Base-by-base conservation (phyloP, 2,888 invertebrate genomes). In the Lasioglossum calceatum region DNA sequence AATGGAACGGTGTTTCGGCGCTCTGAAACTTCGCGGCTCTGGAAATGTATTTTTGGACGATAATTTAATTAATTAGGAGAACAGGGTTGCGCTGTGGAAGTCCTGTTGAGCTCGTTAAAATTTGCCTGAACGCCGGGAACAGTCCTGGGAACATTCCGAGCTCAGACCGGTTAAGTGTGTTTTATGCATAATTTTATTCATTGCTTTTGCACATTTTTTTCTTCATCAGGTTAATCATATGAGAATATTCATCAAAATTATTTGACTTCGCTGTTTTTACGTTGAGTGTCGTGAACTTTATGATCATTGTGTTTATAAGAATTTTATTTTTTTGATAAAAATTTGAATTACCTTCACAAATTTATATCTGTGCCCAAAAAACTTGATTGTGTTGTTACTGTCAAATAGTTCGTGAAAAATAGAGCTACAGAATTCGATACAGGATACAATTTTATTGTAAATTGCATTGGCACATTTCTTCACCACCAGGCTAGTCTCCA, bases 21-120 rank as follows among this genome's bases (percentile, higher is more conserved):
- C 1, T 14, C 10, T 8, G 67, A 8, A 32, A 32, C 36, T 19
- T 67, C 36, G 67, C 67, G 19, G 36, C 23, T 23, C 36, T 16
- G 32, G 67, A 67, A 67, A 36, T 3, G 67, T 32, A 32, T 32
- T 67, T 32, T 32, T 19, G 67, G 23, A 67, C 67, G 36, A 32
- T 67, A 67, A 67, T 67, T 67, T 67, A 19, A 67, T 67, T 67
- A 67, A 67, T 67, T 67, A 67, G 67, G 67, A 36, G 7, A 32
- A 67, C 67, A 23, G 36, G 4, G 36, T 67, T 67, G 36, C 19
- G 36, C 39, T 39, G 36, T 36, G 70, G 23, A 70, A 70, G 39
- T 70, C 39, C 23, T 42, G 42, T 42, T 4, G 42, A 39, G 71
- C 42, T 71, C 71, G 39, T 71, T 71, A 42, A 71, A 71, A 42